Conservation (phyloP, 2,888 invertebrate genomes). For the Lithodes maja region DNA sequence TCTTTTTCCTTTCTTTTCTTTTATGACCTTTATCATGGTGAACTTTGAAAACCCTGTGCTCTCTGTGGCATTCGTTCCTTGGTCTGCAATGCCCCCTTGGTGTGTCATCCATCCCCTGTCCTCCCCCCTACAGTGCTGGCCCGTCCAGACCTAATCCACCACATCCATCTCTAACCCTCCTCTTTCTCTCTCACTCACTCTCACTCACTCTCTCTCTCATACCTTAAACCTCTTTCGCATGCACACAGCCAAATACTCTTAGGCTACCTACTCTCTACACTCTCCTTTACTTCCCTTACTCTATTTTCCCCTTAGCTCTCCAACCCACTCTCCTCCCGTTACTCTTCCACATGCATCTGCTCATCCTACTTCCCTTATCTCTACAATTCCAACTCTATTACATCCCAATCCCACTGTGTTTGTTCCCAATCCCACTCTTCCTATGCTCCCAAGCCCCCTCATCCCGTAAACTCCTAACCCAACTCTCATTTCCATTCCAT, state of each 20-base stretch:
- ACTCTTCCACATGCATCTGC: background rate
- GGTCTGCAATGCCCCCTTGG: background rate
- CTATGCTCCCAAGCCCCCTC: no score
- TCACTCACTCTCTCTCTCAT: conserved; percentile 29
- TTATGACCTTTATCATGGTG: background rate
- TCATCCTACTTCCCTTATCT: background rate
- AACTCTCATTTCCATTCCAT: no score
- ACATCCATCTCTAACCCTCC: background rate
- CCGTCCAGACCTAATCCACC: background rate
- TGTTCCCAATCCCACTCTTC: no score
- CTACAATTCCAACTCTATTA: background rate
- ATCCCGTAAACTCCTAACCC: no score
- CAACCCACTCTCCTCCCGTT: background rate
- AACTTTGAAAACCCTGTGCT: background rate
- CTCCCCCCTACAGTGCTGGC: background rate
- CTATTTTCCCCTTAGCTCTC: background rate
- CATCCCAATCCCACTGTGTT: background rate
- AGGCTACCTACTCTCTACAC: background rate
- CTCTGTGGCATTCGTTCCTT: background rate
- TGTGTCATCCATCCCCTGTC: background rate
- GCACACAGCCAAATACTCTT: background rate
- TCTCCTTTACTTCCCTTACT: background rate
- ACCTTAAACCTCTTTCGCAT: background rate
- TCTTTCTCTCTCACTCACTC: conserved; percentile 35
- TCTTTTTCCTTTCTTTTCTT: background rate